phyloP scores from a whole-genome alignment of 2,113 vertebrate genomes.

The Solenodon paradoxus region DNA sequence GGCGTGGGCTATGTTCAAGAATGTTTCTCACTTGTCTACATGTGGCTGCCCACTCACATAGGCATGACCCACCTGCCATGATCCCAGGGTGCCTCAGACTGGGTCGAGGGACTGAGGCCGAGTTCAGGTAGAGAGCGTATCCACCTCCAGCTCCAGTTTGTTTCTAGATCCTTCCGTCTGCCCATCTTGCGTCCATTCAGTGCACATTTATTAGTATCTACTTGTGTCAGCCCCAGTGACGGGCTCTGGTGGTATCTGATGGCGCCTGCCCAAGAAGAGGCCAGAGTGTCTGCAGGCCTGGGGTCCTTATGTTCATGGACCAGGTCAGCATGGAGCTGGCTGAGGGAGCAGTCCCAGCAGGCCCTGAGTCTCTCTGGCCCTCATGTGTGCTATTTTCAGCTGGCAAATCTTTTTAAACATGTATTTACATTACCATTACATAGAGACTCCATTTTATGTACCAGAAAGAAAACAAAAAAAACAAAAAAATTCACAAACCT shows the following conservation, averaged over 20 bases:
- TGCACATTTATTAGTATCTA: not conserved
- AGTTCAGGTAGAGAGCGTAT: not conserved
- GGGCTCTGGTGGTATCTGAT: not conserved
- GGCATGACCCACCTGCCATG: no score
- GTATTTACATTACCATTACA: not conserved
- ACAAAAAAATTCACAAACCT: not conserved
- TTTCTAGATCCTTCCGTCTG: not conserved
- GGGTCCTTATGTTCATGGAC: rapidly evolving
- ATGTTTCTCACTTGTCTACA: not conserved
- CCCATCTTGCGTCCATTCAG: not conserved
- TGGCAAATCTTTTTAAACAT: not conserved
- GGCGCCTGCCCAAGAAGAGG: not conserved
- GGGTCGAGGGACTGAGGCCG: not conserved
- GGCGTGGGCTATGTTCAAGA: not conserved
- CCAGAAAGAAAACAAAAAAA: not conserved
- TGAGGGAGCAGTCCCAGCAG: not conserved
- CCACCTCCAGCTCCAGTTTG: not conserved
- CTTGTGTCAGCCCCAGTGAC: not conserved
- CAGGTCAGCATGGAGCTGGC: not conserved
- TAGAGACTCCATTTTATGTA: not conserved
- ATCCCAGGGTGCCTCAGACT: not conserved
- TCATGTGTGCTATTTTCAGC: not conserved
- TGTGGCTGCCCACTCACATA: not conserved
- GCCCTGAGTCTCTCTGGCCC: not conserved
- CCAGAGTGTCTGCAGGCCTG: not conserved